Conservation (phyloP, 1,140 invertebrate genomes). For the Halesus radiatus region DNA sequence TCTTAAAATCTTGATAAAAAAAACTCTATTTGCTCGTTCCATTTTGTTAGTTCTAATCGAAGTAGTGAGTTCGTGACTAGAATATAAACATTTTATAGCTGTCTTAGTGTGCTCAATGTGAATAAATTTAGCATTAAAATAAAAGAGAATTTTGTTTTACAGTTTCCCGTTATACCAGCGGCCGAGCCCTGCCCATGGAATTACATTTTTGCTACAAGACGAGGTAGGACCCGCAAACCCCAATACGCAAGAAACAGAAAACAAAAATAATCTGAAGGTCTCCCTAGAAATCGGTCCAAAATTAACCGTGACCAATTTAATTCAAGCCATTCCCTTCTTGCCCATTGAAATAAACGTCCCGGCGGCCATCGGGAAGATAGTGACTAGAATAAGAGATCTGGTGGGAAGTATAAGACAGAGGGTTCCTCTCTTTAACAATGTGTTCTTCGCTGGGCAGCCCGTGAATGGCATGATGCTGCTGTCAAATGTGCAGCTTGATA, state of each 20-base stretch:
- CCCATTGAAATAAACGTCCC: constrained; percentile 70
- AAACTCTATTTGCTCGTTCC: too few relatives aligned
- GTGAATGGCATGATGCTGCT: neutral
- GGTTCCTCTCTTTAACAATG: constrained; percentile 55
- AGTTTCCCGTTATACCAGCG: constrained; percentile 27
- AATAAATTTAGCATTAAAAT: too few relatives aligned
- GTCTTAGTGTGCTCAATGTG: too few relatives aligned
- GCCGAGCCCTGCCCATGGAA: constrained; percentile 57
- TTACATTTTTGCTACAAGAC: neutral
- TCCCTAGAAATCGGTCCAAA: neutral
- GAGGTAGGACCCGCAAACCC: neutral
- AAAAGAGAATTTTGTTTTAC: constrained; percentile 13
- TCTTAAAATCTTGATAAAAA: too few relatives aligned
- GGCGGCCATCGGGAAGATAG: constrained; percentile 56
- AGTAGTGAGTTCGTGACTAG: too few relatives aligned
- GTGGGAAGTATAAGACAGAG: constrained; percentile 43
- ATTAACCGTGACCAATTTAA: constrained; percentile 51
- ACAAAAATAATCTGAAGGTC: neutral
- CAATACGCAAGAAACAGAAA: neutral
- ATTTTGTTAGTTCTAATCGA: too few relatives aligned
- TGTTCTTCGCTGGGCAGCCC: neutral
- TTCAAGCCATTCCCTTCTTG: constrained; percentile 65
- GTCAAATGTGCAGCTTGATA: neutral
- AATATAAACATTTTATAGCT: too few relatives aligned
- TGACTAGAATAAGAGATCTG: neutral